phyloP scores from a whole-genome alignment of 2,113 vertebrate genomes.

The Pelvicachromis taeniatus region DNA sequence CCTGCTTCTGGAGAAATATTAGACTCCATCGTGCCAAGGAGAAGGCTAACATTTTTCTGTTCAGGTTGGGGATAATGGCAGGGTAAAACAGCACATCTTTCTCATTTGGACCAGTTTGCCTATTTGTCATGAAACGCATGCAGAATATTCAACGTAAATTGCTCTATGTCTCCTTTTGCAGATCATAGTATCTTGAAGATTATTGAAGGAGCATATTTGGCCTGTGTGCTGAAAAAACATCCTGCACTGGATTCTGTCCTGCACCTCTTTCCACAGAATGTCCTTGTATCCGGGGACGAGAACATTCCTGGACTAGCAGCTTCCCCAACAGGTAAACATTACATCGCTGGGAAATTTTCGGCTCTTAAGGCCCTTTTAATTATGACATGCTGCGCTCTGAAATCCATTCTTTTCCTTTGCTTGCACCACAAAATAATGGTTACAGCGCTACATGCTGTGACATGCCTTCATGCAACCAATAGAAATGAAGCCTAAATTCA shows the following conservation, averaged over 20 bases:
- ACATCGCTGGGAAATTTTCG: neutral
- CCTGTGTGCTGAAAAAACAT: conserved; percentile 76
- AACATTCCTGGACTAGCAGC: conserved; percentile 77
- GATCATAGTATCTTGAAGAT: conserved; percentile 75
- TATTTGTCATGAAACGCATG: neutral
- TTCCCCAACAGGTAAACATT: conserved; percentile 48
- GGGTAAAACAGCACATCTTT: neutral
- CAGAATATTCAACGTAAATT: neutral
- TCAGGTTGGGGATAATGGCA: neutral
- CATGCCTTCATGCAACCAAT: neutral
- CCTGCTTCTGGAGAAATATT: conserved; percentile 30
- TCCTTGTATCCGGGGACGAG: conserved; percentile 79
- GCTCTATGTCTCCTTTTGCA: conserved; percentile 57
- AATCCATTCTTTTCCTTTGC: neutral
- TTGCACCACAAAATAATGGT: neutral
- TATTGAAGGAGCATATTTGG: conserved; percentile 78
- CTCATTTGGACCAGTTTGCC: neutral
- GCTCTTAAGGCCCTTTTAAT: neutral
- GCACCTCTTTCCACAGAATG: conserved; percentile 86
- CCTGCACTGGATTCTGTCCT: conserved; percentile 61
- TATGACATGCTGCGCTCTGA: neutral
- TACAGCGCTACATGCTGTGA: neutral
- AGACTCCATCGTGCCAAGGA: neutral
- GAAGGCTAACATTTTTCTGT: conserved; percentile 14
- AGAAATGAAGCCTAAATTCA: neutral